Evolutionary conservation across 2,113 vertebrate species (phyloP).

Genomic region (Macquaria australasica): DNA sequence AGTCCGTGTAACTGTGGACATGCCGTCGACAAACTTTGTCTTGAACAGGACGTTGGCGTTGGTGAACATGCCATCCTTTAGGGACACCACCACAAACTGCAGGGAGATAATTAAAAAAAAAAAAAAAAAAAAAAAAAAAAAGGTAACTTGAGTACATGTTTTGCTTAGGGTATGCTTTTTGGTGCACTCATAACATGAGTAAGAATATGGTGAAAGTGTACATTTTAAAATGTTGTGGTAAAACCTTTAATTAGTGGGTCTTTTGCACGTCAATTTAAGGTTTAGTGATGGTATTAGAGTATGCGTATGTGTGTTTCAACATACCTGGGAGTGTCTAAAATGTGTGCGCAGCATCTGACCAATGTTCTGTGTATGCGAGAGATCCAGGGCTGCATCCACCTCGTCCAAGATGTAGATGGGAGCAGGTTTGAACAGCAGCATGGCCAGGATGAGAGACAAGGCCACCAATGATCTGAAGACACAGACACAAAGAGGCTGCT

Average conservation of each 20-base stretch:
- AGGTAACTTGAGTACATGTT: neutral
- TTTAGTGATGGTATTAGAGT: too few species aligned
- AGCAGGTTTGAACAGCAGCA: conserved; percentile 98
- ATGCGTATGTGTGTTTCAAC: neutral
- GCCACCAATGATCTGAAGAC: conserved; percentile 93
- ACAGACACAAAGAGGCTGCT: neutral
- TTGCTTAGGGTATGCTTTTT: neutral
- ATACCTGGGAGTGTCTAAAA: conserved; percentile 94
- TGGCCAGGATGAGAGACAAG: conserved; percentile 94
- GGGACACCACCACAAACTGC: conserved; percentile 97
- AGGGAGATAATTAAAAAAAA: neutral
- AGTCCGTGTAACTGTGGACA: conserved; percentile 90
- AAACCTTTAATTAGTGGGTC: neutral
- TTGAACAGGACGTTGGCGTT: conserved; percentile 97
- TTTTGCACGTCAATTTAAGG: neutral
- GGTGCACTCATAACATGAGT: too few species aligned
- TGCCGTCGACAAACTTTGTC: conserved; percentile 95
- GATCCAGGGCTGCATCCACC: conserved; percentile 97
- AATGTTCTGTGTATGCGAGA: conserved; percentile 98
- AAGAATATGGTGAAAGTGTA: neutral
- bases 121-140: neutral
- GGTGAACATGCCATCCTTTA: conserved; percentile 99
- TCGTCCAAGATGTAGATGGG: conserved; percentile 98
- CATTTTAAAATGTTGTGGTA: neutral
- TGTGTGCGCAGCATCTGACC: conserved; percentile 95